Evolutionary conservation across 2,797 vertebrate genomes (phyloP), one percentile per base, ranked within the genome.

Genomic region (Trematomus bernacchii): DNA sequence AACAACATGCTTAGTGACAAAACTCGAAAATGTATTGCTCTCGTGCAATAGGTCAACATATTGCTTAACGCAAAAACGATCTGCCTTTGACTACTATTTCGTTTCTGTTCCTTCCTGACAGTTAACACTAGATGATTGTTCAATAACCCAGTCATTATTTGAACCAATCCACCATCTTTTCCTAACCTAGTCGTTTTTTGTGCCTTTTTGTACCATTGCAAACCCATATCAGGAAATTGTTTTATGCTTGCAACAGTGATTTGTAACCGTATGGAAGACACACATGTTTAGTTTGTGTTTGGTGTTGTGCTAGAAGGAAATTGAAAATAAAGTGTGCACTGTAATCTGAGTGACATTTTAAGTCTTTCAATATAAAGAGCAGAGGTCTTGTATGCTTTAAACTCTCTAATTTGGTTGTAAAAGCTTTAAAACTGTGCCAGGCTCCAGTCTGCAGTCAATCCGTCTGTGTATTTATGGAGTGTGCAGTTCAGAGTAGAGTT

Each of bases 391-490:
- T 10, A 55, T 21, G n/a, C 27, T 57, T 7, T 48, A 3, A 69
- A 21, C 0, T 48, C 1, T 51, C 33, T 37, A 7, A 37, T 0
- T 42, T 13, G 27, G 27, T 27, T 27, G 27, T 27, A 52, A 21
- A 48, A 48, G 18, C 42, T 21, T 12, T 54, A 23, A 51, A 43
- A 58, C 8, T 44, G 16, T 13, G 16, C 1, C 15, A 57, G 52
- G 55, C 60, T 6, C 42, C 40, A 4, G 13, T 13, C 53, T 42
- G 64, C 71, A 51, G 58, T 70, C 65, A 9, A 27, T 57, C 47
- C 13, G 16, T 15, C 71, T 43, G 47, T 44, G 3, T 71, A 62
- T 59, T 72, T 66, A 78, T 42, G 58, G 59, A 80, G 65, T 0
- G 68, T 33, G 44, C 23, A 50, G 76, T 55, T 60, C 74, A 50